Conservation (phyloP, 2,113 vertebrate species). For the Ranitomeya imitator region DNA sequence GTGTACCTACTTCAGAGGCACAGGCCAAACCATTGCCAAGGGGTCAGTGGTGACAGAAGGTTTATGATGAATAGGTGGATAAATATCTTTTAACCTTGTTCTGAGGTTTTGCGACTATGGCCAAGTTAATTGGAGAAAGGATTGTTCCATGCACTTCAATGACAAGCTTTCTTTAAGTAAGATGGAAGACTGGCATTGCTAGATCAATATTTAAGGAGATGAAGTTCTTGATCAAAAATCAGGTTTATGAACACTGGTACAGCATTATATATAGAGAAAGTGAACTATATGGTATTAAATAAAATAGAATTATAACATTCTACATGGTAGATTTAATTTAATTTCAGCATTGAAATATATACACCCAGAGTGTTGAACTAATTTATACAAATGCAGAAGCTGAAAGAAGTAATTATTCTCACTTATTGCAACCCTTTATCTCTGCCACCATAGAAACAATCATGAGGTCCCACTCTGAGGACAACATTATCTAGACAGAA, state of each 20-base stretch:
- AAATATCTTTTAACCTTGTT: too few species aligned
- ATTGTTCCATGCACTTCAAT: not conserved
- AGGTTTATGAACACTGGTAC: slow-evolving; percentile 13
- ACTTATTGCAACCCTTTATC: slow-evolving; percentile 8
- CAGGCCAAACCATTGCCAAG: too few species aligned
- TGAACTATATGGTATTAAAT: slow-evolving; percentile 1
- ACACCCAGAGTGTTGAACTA: not conserved
- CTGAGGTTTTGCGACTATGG: not conserved
- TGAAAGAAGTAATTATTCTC: slow-evolving; percentile 19
- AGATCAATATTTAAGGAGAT: not conserved
- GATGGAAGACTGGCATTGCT: not conserved
- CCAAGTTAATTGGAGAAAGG: not conserved
- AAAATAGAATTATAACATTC: slow-evolving; percentile 18
- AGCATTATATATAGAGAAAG: slow-evolving; percentile 10
- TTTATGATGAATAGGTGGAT: too few species aligned
- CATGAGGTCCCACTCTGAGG: not conserved
- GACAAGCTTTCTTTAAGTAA: not conserved
- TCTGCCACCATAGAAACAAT: not conserved
- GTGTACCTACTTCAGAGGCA: too few species aligned
- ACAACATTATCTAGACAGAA: not conserved
- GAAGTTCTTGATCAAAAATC: not conserved
- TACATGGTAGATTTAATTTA: not conserved
- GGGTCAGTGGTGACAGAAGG: too few species aligned
- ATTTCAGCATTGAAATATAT: slow-evolving; percentile 21
- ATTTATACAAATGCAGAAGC: not conserved